phyloP scores from a whole-genome alignment of 2,888 invertebrate species.

The Druceiella hillmani region DNA sequence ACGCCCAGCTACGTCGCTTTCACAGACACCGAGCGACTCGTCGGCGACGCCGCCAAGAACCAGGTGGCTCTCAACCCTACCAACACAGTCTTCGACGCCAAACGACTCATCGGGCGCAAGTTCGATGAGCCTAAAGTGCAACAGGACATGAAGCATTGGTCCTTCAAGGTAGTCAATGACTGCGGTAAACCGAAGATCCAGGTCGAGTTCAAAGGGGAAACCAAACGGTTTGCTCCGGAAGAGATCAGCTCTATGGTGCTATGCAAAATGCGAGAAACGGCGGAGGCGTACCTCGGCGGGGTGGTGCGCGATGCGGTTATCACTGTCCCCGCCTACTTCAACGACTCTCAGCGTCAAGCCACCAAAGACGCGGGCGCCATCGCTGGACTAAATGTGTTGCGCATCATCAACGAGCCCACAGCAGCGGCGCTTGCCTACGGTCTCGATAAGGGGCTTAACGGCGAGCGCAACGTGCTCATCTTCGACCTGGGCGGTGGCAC shows the following conservation, averaged over 20 bases:
- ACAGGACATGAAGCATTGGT: slow-evolving; percentile 78
- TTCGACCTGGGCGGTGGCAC: slow-evolving; percentile 64
- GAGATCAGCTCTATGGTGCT: slow-evolving; percentile 66
- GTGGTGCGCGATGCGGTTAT: slow-evolving; percentile 68
- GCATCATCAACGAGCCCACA: slow-evolving; percentile 81
- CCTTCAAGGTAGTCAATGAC: slow-evolving; percentile 66
- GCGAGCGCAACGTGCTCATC: slow-evolving; percentile 58
- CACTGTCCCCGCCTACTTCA: slow-evolving; percentile 77
- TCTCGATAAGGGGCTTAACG: slow-evolving; percentile 59
- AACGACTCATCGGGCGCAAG: slow-evolving; percentile 74
- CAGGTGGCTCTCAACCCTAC: slow-evolving; percentile 73
- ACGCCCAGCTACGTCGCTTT: slow-evolving; percentile 87
- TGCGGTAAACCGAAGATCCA: slow-evolving; percentile 62
- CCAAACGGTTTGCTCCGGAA: slow-evolving; percentile 61
- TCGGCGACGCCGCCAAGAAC: slow-evolving; percentile 84
- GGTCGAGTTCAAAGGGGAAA: slow-evolving; percentile 61
- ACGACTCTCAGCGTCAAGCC: slow-evolving; percentile 68
- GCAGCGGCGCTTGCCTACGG: slow-evolving; percentile 71
- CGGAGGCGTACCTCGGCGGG: slow-evolving; percentile 65
- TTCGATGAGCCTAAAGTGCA: slow-evolving; percentile 72
- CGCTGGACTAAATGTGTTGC: slow-evolving; percentile 71
- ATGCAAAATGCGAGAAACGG: slow-evolving; percentile 56
- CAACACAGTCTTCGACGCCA: slow-evolving; percentile 68
- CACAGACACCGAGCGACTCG: slow-evolving; percentile 76
- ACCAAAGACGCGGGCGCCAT: slow-evolving; percentile 80